Evolutionary conservation across 2,113 vertebrate genomes (phyloP).

Genomic region (Brachyhypopomus gauderio): DNA sequence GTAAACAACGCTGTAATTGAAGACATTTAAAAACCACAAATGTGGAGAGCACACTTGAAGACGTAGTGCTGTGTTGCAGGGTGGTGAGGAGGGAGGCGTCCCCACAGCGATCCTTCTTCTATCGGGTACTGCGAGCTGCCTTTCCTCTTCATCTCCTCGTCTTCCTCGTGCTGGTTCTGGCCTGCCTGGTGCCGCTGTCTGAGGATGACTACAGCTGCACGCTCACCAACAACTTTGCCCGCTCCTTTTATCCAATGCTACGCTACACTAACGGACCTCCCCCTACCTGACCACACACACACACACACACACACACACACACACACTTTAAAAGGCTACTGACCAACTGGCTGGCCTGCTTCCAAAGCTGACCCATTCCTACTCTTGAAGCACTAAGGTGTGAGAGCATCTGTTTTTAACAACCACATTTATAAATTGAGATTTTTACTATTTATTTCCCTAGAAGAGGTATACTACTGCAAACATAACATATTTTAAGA

Average conservation of each 20-base stretch:
- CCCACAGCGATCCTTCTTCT: slow-evolving; percentile 79
- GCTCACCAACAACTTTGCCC: slow-evolving; percentile 87
- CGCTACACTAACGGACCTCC: slow-evolving; percentile 92
- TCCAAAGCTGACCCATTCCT: slow-evolving; percentile 39
- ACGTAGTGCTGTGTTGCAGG: slow-evolving; percentile 51
- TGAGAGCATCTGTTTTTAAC: slow-evolving; percentile 38
- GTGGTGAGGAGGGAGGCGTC: slow-evolving; percentile 57
- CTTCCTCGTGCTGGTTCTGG: slow-evolving; percentile 85
- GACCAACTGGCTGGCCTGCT: slow-evolving; percentile 31
- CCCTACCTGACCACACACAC: slow-evolving; percentile 73
- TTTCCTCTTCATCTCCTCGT: slow-evolving; percentile 87
- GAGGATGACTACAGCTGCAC: slow-evolving; percentile 86
- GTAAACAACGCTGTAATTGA: too few relatives aligned
- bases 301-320: background rate
- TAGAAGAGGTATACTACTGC: slow-evolving; percentile 41
- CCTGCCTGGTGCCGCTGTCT: slow-evolving; percentile 81
- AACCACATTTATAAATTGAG: slow-evolving; percentile 42
- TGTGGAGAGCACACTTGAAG: background rate
- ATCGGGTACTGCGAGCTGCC: slow-evolving; percentile 80
- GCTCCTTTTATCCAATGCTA: slow-evolving; percentile 92
- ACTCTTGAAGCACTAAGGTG: slow-evolving; percentile 2
- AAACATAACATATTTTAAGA: slow-evolving; percentile 5
- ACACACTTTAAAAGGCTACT: background rate
- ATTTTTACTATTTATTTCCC: slow-evolving; percentile 57
- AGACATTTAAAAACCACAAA: too few relatives aligned